These are phyloP conservation scores for Poecile atricapillus DNA, from an alignment of 2,113 vertebrate genomes.

Conservation along the genomic window DNA sequence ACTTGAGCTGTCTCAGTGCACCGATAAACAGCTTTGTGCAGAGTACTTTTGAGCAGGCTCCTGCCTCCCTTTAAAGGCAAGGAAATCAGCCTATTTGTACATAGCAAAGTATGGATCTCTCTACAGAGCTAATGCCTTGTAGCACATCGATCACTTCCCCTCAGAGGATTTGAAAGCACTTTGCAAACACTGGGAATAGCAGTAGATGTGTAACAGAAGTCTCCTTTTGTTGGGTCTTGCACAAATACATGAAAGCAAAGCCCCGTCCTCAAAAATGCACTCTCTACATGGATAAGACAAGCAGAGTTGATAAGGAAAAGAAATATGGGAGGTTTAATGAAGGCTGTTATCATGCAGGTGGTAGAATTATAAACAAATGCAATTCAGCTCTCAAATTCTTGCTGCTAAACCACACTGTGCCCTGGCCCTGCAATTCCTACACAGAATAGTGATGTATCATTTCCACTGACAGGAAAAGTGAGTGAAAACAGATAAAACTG, in stretches of 20 bases:
- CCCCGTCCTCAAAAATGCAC: background rate
- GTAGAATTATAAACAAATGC: background rate
- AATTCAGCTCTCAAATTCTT: background rate
- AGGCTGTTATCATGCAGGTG: background rate
- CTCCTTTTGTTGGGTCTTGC: background rate
- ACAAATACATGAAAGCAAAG: background rate
- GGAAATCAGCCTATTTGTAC: background rate
- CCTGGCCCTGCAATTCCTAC: background rate
- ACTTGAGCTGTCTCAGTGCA: background rate
- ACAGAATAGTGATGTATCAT: background rate
- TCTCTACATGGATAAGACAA: background rate
- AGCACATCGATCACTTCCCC: background rate
- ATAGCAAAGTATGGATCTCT: background rate
- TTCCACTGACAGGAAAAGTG: background rate
- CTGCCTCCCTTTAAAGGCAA: background rate
- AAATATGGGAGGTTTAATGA: background rate
- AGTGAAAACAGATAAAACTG: background rate
- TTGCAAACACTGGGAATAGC: background rate
- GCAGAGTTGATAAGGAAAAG: background rate
- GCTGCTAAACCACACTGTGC: background rate
- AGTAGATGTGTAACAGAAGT: background rate
- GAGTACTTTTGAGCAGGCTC: background rate
- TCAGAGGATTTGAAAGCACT: background rate
- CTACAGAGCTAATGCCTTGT: background rate
- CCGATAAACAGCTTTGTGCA: background rate